Percentiles rank a stretch among this genome's conserved stretches.
These are phyloP conservation scores for Dynastes grantii DNA, from an alignment of 2,888 invertebrate genomes.

Conservation along the genomic window DNA sequence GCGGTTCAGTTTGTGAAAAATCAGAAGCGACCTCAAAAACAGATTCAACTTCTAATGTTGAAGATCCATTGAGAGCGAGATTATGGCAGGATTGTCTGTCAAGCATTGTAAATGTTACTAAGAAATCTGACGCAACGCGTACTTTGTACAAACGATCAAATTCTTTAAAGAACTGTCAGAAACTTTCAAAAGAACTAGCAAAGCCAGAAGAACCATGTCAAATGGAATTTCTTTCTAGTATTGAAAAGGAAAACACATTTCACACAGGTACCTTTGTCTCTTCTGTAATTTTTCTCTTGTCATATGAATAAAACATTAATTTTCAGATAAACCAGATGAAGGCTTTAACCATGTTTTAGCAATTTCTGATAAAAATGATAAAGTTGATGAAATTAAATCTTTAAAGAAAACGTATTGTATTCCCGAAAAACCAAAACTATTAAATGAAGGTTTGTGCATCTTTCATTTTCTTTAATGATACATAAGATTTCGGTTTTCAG, in stretches of 20 bases:
- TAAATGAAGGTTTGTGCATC: constrained; percentile 1
- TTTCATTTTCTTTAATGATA: not conserved
- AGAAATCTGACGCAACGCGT: not conserved
- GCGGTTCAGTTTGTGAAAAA: not conserved
- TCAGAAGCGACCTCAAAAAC: not conserved
- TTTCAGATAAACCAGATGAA: not conserved
- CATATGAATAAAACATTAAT: not conserved
- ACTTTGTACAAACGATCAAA: constrained; percentile 23
- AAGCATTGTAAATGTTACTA: constrained; percentile 2
- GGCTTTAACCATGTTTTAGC: not conserved
- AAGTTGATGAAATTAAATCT: not conserved
- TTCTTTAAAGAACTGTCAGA: constrained; percentile 23
- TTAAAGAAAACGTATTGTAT: not conserved
- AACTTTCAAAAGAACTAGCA: not conserved
- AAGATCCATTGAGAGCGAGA: constrained; percentile 22
- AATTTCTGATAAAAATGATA: not conserved
- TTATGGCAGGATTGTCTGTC: constrained; percentile 17
- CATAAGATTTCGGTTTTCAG: constrained; percentile 21
- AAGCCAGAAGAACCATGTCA: not conserved
- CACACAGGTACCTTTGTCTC: not conserved
- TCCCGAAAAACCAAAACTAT: not conserved
- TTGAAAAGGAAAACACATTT: not conserved
- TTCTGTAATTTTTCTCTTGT: not conserved
- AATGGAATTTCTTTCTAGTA: not conserved
- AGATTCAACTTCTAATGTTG: not conserved